Conservation (phyloP, 2,113 vertebrate genomes). For the Petroica traversi region DNA sequence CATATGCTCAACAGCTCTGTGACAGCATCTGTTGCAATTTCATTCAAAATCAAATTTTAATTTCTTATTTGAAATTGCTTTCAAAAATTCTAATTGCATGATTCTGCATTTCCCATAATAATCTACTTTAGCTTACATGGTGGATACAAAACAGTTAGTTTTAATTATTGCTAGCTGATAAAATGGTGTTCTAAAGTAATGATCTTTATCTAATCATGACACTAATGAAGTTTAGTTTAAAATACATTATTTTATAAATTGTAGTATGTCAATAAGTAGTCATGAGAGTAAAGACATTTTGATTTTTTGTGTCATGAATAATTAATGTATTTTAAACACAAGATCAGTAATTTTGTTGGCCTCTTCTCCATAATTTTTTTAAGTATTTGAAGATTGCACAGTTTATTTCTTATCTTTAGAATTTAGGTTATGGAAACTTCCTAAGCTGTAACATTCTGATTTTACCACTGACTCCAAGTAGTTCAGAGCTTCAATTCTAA, state of each 20-base stretch:
- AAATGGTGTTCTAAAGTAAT: neutral
- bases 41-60: neutral
- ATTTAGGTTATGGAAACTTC: conserved; percentile 48
- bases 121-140: neutral
- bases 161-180: neutral
- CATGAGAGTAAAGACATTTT: neutral
- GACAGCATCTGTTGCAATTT: neutral
- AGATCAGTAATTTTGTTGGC: neutral
- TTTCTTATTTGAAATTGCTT: neutral
- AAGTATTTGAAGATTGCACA: neutral
- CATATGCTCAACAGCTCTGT: neutral
- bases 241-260: neutral
- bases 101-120: neutral
- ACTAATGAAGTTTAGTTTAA: neutral
- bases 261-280: neutral
- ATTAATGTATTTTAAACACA: neutral
- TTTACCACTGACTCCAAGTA: conserved; percentile 11
- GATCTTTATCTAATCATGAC: neutral
- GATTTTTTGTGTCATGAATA: neutral
- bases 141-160: neutral
- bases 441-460: neutral
- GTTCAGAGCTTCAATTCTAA: conserved; percentile 25
- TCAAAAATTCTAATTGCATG: neutral
- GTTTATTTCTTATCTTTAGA: neutral
- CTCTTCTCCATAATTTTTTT: neutral